Base-by-base conservation (phyloP, 2,888 invertebrate genomes). In the Acrobasis repandana region DNA sequence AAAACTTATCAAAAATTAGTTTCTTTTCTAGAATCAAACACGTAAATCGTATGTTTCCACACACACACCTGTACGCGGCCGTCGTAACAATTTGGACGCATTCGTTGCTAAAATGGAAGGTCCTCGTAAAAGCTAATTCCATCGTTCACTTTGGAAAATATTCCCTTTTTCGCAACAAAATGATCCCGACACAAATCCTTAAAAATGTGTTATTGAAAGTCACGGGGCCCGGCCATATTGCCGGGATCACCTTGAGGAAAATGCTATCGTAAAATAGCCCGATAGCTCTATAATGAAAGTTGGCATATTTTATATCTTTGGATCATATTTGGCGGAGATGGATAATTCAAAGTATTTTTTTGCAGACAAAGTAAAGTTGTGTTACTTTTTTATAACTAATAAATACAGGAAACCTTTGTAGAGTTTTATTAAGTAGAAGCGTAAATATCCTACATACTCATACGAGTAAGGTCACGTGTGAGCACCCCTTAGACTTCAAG, bases 201-300 rank as follows among this genome's bases (percentile, higher is more conserved):
- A 82, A 85, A 82, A 80, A 83, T 83, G 76, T 79, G 76, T 81
- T 82, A 83, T 85, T 79, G 75, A 77, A 75, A 75, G 69, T 58
- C 70, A 68, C 66, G 69, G 63, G 34, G 69, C 67, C 63, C 46
- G 65, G 70, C 70, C 71, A 77, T 79, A 76, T 79, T 74, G 75
- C 16, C 9, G 9, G 34, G 33, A 57, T 61, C 63, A 56, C 20
- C 18, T 61, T 58, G 20, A 56, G 60, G 61, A 63, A 66, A 66
- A 67, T 69, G 65, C 63, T 57, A 43, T 70, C 70, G 67, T 74
- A 71, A 72, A 75, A 70, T 63, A 69, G 43, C 43, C 70, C 65
- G 65, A 71, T 64, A 68, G 69, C 67, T 68, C 66, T 72, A 68
- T 72, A 70, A 70, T 68, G 66, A 56, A 60, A 62, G 54, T 65